phyloP scores from a whole-genome alignment of 2,888 invertebrate genomes.

The Plagodis dolabraria region DNA sequence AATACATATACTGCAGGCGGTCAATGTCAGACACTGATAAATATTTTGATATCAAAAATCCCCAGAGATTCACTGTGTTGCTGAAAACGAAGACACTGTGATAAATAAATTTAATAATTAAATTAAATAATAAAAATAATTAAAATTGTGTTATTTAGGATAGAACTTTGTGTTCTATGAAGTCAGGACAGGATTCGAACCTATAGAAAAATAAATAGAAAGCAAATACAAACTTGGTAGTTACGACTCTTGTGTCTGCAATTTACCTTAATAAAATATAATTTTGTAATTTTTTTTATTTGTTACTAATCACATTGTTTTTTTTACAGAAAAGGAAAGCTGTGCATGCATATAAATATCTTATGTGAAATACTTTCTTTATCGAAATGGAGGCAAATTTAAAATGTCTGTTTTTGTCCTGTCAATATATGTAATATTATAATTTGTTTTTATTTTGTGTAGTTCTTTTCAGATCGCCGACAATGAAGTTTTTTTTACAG shows the following conservation, averaged over 20 bases:
- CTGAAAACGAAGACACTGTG: no score
- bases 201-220: no score
- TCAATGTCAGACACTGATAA: no score
- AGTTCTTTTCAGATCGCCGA: slow-evolving; percentile 35
- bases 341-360: slow-evolving; percentile 49
- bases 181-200: no score
- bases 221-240: no score
- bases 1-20: no score
- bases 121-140: no score
- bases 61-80: no score
- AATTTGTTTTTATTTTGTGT: slow-evolving; percentile 38
- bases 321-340: slow-evolving; percentile 49
- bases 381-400: slow-evolving; percentile 79
- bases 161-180: no score
- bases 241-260: background rate
- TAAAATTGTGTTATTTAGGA: no score
- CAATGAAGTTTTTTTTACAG: slow-evolving; percentile 27
- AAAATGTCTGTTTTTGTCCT: slow-evolving; percentile 71
- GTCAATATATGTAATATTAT: slow-evolving; percentile 29
- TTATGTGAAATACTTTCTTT: slow-evolving; percentile 44
- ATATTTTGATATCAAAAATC: no score
- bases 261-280: slow-evolving; percentile 9
- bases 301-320: slow-evolving; percentile 36
- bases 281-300: slow-evolving; percentile 9
- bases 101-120: no score